Base-by-base conservation (phyloP, 2,797 vertebrate genomes). In the Acanthopagrus latus region DNA sequence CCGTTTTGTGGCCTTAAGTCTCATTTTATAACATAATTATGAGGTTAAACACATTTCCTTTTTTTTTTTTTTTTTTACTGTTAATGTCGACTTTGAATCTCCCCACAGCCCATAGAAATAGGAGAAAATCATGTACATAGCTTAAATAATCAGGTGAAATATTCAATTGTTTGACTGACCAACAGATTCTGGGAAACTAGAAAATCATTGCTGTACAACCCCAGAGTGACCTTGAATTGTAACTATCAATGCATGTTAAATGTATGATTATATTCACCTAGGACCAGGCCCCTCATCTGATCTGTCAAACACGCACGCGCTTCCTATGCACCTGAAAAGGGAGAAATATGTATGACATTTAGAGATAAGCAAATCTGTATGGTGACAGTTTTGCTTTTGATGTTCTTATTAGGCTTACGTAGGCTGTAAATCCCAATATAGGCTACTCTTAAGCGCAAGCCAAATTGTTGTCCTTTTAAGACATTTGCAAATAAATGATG, bases 401-500 rank as follows among this genome's bases (percentile, higher is more conserved):
- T 20, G 11, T 38, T 51, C 13, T 52, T 47, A 52, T n/a, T 55
- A 17, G 29, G 29, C 29, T 29, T 56, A 17, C 20, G 38, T 41
- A 25, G 60, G 23, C 17, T 9, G 44, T 60, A 33, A 58, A 46
- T 7, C 5, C 14, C 41, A 18, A 21, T 33, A 18, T n/a, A 47
- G 33, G 33, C 33, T 33, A 33, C 33, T n/a, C 21, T 6, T 20
- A 13, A 51, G 13, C 52, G 17, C 38, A 50, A 57, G 20, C 6
- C 38, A 44, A 46, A 54, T 64, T 17, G 25, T 2, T 12, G 18
- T 23, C 51, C 50, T 63, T 55, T 48, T 14, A 7, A 50, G 55
- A 18, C 27, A 66, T 76, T 83, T 71, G 29, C 44, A 82, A 20
- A 54, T 72, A 21, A 29, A 20, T 29, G 29, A 63, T 41, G 25